Conservation (phyloP, 2,888 invertebrate genomes). For the Actias luna region DNA sequence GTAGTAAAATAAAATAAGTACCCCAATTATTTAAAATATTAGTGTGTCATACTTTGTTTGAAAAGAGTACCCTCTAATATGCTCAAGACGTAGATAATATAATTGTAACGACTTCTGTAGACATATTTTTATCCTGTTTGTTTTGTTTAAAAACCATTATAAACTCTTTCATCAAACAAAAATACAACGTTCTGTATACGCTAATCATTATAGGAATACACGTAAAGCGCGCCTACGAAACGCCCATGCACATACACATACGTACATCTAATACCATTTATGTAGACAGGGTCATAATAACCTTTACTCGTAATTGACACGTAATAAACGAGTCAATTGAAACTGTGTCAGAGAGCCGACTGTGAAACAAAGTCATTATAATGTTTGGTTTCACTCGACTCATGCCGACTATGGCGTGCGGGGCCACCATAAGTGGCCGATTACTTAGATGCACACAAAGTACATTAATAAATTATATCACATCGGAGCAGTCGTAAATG, state of each 20-base stretch:
- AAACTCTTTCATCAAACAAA: neutral
- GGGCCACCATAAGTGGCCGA: slow-evolving; percentile 61
- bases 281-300: slow-evolving; percentile 45
- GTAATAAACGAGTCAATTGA: slow-evolving; percentile 57
- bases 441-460: slow-evolving; percentile 58
- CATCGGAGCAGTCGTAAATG: slow-evolving; percentile 59
- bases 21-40: neutral
- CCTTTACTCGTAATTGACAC: slow-evolving; percentile 63
- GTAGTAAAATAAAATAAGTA: neutral
- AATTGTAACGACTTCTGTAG: neutral
- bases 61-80: neutral
- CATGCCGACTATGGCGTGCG: slow-evolving; percentile 44
- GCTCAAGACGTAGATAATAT: neutral
- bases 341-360: slow-evolving; percentile 41
- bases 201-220: neutral
- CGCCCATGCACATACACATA: slow-evolving; percentile 29
- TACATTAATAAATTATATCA: slow-evolving; percentile 62
- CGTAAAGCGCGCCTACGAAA: slow-evolving; percentile 9
- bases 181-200: neutral
- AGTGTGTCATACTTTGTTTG: too few relatives aligned
- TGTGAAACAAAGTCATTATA: slow-evolving; percentile 61
- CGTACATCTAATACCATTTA: slow-evolving; percentile 33
- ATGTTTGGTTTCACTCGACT: slow-evolving; percentile 45
- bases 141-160: neutral
- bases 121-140: neutral